Base-by-base conservation (phyloP, 1,140 invertebrate genomes). In the Spodoptera litura region DNA sequence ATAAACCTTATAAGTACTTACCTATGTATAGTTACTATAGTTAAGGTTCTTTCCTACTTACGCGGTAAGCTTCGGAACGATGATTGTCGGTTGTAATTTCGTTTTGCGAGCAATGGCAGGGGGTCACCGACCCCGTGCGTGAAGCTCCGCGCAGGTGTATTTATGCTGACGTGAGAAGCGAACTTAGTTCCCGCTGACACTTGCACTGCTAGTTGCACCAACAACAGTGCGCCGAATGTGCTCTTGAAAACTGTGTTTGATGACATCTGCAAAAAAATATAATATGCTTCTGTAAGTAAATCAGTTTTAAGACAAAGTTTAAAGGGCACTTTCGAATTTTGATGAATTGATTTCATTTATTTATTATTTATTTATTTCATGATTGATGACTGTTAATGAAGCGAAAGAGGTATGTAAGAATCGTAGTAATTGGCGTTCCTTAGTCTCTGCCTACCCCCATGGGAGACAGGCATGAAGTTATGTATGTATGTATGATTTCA, bases 121-220 rank as follows among this genome's bases (percentile, higher is more conserved):
- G 90, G 89, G 70, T 94, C 89, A 5, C 94, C 94, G 9, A 95
- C 94, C 10, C 94, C 94, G 71, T 95, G 94, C 2, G 89, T 87
- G 84, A 89, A 95, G 78, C 92, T 94, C 11, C 86, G 78, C 5
- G 89, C 85, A 0, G 94, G 94, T 13, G 94, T 94, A 73, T 89
- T 91, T 27, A 95, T 88, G 68, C 85, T 91, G 10, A 95, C 92
- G 66, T 95, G 94, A 0, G 94, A 95, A 5, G 90, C 84, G 83
- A 95, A 95, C 52, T 93, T 87, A 2, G 91, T 87, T 13, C 87
- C 81, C 2, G 85, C 79, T 13, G 77, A 59, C 20, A 78, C 77
- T 71, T 84, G 81, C 44, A 71, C 61, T 15, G 77, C 25, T 62
- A 87, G 55, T n/a, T 85, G 83, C n/a, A 83, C 13, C 64, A 85